phyloP scores from a whole-genome alignment of 2,888 invertebrate genomes.

The Portevinia maculata region DNA sequence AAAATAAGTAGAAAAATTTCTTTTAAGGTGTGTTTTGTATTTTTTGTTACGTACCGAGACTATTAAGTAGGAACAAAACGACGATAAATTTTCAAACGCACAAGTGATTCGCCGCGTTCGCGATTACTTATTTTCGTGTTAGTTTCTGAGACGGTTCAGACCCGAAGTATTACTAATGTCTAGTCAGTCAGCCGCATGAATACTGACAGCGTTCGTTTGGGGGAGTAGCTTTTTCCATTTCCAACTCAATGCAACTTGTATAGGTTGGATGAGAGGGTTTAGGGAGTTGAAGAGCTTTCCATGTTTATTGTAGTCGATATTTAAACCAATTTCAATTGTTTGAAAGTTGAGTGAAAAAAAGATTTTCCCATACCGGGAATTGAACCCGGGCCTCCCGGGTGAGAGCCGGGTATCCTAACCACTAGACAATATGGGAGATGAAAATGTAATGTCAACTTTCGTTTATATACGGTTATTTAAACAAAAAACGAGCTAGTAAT shows the following conservation, averaged over 20 bases:
- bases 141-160: constrained; percentile 58
- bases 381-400: constrained; percentile 87
- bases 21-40: constrained; percentile 60
- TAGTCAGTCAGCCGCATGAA: constrained; percentile 49
- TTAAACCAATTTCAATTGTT: constrained; percentile 21
- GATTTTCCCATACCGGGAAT: constrained; percentile 90
- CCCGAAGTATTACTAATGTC: constrained; percentile 65
- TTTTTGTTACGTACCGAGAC: constrained; percentile 67
- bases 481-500: not conserved
- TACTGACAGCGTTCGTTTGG: not conserved
- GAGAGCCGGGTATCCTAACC: constrained; percentile 73
- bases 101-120: constrained; percentile 43
- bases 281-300: constrained; percentile 20
- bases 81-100: constrained; percentile 16
- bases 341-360: constrained; percentile 11
- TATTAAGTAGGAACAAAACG: constrained; percentile 63
- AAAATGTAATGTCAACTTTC: fast-evolving
- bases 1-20: constrained; percentile 11
- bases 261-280: constrained; percentile 14
- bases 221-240: constrained; percentile 33
- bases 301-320: not conserved
- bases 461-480: not conserved
- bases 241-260: constrained; percentile 42
- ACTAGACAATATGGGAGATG: constrained; percentile 71
- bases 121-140: constrained; percentile 32